Conservation (phyloP, 2,797 vertebrate genomes). For the Anas georgica region DNA sequence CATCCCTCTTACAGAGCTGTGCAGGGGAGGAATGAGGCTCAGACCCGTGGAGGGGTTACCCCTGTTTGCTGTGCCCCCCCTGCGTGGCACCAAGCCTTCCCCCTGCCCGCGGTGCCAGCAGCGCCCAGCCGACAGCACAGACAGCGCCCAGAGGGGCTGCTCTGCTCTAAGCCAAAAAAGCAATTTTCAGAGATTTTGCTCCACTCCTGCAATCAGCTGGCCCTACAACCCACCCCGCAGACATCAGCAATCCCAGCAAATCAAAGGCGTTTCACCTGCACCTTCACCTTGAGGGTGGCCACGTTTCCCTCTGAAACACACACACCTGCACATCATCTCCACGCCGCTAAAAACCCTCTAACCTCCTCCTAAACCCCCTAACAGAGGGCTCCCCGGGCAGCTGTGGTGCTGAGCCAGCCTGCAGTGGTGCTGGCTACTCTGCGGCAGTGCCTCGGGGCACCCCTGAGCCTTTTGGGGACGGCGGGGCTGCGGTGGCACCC, state of each 20-base stretch:
- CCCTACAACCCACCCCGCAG: background rate
- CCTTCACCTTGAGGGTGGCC: accelerated
- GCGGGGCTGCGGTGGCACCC: background rate
- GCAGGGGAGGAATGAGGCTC: background rate
- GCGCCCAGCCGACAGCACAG: accelerated
- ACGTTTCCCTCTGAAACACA: accelerated
- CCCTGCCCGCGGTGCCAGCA: accelerated
- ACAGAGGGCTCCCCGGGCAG: background rate
- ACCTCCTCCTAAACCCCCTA: background rate
- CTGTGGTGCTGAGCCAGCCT: background rate
- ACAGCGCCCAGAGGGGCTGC: background rate
- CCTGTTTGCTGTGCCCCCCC: accelerated
- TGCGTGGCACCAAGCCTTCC: accelerated
- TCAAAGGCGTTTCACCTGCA: background rate
- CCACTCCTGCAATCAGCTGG: background rate
- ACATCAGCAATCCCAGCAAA: accelerated
- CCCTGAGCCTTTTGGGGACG: accelerated
- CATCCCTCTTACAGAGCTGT: background rate
- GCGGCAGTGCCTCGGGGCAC: background rate
- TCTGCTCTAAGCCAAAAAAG: background rate
- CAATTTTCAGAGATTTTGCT: background rate
- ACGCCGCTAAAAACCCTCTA: too few species aligned
- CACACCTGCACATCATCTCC: accelerated
- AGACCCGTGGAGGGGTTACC: background rate
- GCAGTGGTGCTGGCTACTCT: background rate